A percentile compares a stretch with the other conserved stretches of the same genome.
These are phyloP conservation scores for Cyphomyrus discorhynchus DNA, from an alignment of 2,113 vertebrate genomes.

Conservation along the genomic window DNA sequence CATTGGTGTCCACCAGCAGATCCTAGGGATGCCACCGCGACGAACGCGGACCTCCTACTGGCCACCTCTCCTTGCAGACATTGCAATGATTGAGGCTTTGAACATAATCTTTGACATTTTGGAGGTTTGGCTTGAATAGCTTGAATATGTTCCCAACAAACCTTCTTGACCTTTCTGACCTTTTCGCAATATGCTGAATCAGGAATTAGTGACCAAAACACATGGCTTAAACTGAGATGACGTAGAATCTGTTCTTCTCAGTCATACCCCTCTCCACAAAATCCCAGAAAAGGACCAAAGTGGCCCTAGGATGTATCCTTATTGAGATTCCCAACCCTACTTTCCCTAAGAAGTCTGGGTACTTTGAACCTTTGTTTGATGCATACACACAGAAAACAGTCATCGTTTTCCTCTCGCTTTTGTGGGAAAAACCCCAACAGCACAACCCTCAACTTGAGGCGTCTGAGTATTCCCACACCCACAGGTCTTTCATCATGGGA, in stretches of 20 bases:
- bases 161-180: neutral
- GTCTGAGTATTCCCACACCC: neutral
- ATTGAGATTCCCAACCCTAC: neutral
- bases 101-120: neutral
- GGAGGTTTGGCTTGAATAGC: neutral
- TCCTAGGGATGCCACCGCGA: neutral
- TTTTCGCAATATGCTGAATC: neutral
- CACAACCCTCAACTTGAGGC: neutral
- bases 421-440: neutral
- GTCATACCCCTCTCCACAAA: neutral
- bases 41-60: neutral
- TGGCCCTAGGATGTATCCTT: neutral
- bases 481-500: neutral
- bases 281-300: neutral
- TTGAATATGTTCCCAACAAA: neutral
- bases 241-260: neutral
- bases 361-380: neutral
- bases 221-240: neutral
- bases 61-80: neutral
- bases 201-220: neutral
- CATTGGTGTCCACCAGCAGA: neutral
- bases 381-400: neutral
- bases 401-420: neutral
- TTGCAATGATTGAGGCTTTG: neutral
- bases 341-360: neutral